Base-by-base conservation (phyloP, 53 echinoderm and acorn worm genomes). In the Henricia sp. region DNA sequence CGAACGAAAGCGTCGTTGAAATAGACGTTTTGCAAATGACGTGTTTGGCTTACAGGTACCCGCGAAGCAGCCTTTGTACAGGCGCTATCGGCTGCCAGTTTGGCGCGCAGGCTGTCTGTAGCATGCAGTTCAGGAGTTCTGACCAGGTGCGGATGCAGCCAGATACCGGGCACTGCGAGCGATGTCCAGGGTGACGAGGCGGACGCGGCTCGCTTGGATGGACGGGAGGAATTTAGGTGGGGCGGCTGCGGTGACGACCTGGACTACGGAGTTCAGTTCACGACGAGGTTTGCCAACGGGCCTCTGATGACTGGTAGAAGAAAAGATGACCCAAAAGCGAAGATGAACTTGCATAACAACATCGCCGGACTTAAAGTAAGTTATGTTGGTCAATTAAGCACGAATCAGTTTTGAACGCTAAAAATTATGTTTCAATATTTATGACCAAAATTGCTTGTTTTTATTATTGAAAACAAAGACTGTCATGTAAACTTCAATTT, bases 211-310 rank as follows among this genome's bases (percentile, higher is more conserved):
- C 57, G 57, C 27, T 39, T 39, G 39, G 59, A 58, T 16, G 58
- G 25, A 37, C 3, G 26, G 14, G 70, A 38, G 20, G 50, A 26
- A 37, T 83, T 83, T 54, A 35, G 53, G 16, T 83, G 84, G 84
- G 84, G 84, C 23, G 84, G 84, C 40, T 83, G 84, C 53, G 70
- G 84, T 28, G 70, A 70, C 39, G 65, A 83, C 25, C 70, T 83
- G 2, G 70, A 83, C 19, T 83, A 68, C 33, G 84, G 70, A 21
- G 37, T 54, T 34, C 70, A 68, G 52, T 83, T 68, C 39, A 70
- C 68, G 8, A 52, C 36, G 11, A 50, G 84, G 41, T 83, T 83
- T 37, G 84, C 84, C 23, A 69, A 83, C 54, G 68, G 68, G 1
- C 68, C 67, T 39, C 84, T 83, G 5, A 27, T 68, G 55, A 67